Evolutionary conservation across 2,888 invertebrate genomes (phyloP).

Genomic region (Volucella inanis): DNA sequence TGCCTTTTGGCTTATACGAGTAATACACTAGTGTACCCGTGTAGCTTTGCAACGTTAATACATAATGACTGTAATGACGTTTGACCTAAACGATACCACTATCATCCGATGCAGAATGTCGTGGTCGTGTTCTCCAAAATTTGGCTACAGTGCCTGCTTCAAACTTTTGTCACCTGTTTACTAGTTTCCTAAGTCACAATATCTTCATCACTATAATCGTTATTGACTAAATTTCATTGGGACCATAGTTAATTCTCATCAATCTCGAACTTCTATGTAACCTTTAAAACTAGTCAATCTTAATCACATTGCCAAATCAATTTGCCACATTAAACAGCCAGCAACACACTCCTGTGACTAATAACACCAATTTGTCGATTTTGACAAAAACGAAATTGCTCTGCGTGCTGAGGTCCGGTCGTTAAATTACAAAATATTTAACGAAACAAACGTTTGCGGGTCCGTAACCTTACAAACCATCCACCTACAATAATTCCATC

Average conservation of each 20-base stretch:
- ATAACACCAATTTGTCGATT: constrained; percentile 57
- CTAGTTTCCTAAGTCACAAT: too few relatives aligned
- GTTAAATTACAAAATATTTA: constrained; percentile 48
- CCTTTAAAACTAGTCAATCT: constrained; percentile 30
- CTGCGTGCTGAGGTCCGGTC: neutral
- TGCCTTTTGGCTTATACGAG: too few relatives aligned
- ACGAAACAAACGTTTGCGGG: constrained; percentile 41
- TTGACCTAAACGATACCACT: too few relatives aligned
- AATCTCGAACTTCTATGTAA: constrained; percentile 14
- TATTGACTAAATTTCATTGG: too few relatives aligned
- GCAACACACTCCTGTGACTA: constrained; percentile 21
- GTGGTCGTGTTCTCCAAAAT: too few relatives aligned
- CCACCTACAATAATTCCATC: constrained; percentile 62
- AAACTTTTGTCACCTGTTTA: too few relatives aligned
- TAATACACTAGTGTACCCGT: too few relatives aligned
- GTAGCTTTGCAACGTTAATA: too few relatives aligned
- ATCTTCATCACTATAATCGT: too few relatives aligned
- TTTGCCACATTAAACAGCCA: constrained; percentile 46
- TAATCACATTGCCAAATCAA: constrained; percentile 43
- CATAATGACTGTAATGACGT: too few relatives aligned
- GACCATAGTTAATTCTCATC: neutral
- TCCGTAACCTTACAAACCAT: constrained; percentile 38
- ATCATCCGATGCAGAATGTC: too few relatives aligned
- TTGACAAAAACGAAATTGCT: constrained; percentile 53
- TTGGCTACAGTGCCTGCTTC: too few relatives aligned